Evolutionary conservation across 2,888 invertebrate genomes (phyloP).

Genomic region (Terebella lapidaria): DNA sequence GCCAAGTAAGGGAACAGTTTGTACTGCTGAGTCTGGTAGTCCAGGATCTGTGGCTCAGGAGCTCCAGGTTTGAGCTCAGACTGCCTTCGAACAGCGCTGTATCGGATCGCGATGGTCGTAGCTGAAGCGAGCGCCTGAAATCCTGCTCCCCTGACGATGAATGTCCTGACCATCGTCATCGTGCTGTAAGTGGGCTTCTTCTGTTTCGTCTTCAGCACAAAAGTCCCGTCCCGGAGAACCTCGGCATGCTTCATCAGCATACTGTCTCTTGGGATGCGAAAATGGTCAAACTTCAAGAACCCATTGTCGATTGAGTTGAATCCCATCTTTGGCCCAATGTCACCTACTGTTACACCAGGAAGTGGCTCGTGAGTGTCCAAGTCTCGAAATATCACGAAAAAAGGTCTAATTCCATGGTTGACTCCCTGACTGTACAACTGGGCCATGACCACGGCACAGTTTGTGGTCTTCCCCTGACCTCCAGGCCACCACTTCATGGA

Average conservation of each 20-base stretch:
- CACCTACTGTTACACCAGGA: conserved; percentile 77
- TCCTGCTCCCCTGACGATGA: neutral
- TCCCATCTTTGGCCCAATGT: conserved; percentile 90
- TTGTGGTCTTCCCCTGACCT: conserved; percentile 89
- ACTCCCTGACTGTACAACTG: conserved; percentile 79
- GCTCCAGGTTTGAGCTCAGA: conserved; percentile 62
- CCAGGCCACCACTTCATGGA: too few species aligned
- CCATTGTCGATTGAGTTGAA: conserved; percentile 92
- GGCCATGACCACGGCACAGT: conserved; percentile 88
- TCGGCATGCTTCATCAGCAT: conserved; percentile 22
- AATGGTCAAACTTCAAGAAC: conserved; percentile 79
- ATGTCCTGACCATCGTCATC: conserved; percentile 8
- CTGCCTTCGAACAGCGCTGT: conserved; percentile 84
- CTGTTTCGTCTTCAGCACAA: conserved; percentile 22
- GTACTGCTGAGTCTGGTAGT: neutral
- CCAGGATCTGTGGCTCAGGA: neutral
- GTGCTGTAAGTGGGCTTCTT: conserved; percentile 3
- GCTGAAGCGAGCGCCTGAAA: conserved; percentile 21
- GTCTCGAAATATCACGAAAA: conserved; percentile 85
- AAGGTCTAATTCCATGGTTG: conserved; percentile 85
- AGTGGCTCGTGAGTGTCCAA: conserved; percentile 82
- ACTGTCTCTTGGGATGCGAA: conserved; percentile 67
- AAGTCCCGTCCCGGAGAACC: conserved; percentile 40
- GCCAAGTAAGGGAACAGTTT: neutral
- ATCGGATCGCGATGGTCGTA: conserved; percentile 71